Evolutionary conservation across 2,797 vertebrate genomes (phyloP).

Genomic region (Sphaeramia orbicularis): DNA sequence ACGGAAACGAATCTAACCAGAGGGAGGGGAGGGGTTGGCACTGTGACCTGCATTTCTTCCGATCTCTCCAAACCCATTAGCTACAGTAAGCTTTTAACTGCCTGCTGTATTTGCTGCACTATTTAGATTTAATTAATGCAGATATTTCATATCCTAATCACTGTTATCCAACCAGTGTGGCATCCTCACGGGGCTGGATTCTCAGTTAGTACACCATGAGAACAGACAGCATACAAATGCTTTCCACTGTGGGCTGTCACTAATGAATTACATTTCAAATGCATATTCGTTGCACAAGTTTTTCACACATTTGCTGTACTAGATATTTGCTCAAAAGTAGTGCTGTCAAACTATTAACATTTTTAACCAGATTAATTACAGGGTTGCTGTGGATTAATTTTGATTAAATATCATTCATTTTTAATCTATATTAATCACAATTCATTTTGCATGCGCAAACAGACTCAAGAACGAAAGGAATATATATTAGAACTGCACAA

Average conservation of each 20-base stretch:
- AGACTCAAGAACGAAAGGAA: no score
- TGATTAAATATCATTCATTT: no score
- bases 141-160: conserved; percentile 47
- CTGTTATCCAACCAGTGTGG: conserved; percentile 24
- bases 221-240: conserved; percentile 16
- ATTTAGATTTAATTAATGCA: conserved; percentile 48
- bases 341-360: no score
- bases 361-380: no score
- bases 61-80: conserved; percentile 49
- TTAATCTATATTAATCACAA: no score
- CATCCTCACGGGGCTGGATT: conserved; percentile 11
- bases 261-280: conserved; percentile 5
- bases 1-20: conserved; percentile 24
- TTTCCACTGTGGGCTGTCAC: not conserved
- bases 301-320: conserved; percentile 1
- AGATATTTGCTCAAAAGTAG: not conserved
- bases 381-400: no score
- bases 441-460: no score
- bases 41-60: conserved; percentile 54
- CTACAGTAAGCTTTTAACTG: conserved; percentile 30
- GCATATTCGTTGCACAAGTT: not conserved
- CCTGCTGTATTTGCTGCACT: conserved; percentile 11
- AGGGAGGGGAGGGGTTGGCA: conserved; percentile 29
- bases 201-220: conserved; percentile 19
- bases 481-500: no score